phyloP scores from a whole-genome alignment of 1,140 invertebrate species.

The Drosophila mauritiana region DNA sequence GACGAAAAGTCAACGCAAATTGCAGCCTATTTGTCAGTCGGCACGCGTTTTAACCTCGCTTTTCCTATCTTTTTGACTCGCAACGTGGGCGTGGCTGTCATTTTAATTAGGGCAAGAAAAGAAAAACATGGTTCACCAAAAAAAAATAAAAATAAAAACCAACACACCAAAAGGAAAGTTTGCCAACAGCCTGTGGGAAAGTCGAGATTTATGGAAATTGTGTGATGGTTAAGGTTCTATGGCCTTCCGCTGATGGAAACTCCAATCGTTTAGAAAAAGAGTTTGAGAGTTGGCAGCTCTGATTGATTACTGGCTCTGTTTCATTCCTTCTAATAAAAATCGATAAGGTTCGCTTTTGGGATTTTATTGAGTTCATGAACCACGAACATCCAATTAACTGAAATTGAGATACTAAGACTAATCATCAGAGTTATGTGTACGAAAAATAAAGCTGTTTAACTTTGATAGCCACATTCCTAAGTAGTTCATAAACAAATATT shows the following conservation, averaged over 20 bases:
- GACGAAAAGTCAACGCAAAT: conserved; percentile 81
- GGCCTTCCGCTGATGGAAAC: conserved; percentile 4
- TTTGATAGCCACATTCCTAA: no score
- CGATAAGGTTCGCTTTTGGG: neutral
- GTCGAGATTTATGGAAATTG: conserved; percentile 32
- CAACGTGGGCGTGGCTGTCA: conserved; percentile 51
- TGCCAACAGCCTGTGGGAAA: neutral
- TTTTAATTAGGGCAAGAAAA: conserved; percentile 67
- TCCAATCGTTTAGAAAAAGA: conserved; percentile 36
- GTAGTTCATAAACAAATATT: no score
- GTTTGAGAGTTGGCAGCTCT: neutral
- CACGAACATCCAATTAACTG: neutral
- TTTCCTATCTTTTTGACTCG: conserved; percentile 22
- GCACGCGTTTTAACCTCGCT: conserved; percentile 27
- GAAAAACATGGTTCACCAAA: conserved; percentile 3
- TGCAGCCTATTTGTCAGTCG: conserved; percentile 81
- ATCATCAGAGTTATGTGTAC: no score
- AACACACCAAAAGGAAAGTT: conserved; percentile 14
- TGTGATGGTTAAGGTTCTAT: neutral
- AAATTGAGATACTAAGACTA: neutral
- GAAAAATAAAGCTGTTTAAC: no score
- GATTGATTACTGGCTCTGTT: conserved; percentile 24
- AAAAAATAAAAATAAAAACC: neutral
- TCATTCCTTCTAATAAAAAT: neutral
- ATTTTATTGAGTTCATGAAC: neutral